A percentile compares a stretch with the other conserved stretches of the same genome.
These are phyloP conservation scores for Zaprionus camerounensis DNA, from an alignment of 1,140 invertebrate species.

Conservation along the genomic window DNA sequence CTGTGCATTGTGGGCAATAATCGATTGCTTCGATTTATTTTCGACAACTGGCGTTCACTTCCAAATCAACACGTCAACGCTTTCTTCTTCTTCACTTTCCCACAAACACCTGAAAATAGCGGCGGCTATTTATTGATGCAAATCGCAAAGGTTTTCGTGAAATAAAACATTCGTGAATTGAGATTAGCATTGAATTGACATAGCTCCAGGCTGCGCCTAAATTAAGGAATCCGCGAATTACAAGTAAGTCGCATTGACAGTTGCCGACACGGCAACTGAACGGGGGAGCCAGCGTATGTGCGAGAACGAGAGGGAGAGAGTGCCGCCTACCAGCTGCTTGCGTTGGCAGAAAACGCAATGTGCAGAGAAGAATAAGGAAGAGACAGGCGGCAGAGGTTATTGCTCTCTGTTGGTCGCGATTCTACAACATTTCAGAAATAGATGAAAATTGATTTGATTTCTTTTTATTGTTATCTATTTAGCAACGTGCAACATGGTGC, in stretches of 20 bases:
- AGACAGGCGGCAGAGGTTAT: conserved; percentile 46
- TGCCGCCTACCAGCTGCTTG: conserved; percentile 60
- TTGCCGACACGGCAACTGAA: neutral
- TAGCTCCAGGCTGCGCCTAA: conserved; percentile 4
- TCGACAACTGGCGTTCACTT: conserved; percentile 39
- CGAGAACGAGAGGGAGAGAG: neutral
- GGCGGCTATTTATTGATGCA: conserved; percentile 43
- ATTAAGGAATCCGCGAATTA: conserved; percentile 2
- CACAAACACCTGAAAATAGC: conserved; percentile 48
- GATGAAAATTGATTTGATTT: neutral
- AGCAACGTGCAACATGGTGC: conserved; percentile 23
- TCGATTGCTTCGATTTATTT: conserved; percentile 18
- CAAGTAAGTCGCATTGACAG: conserved; percentile 25
- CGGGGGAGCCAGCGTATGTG: neutral
- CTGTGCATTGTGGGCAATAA: neutral
- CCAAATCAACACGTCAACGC: conserved; percentile 76
- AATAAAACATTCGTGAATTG: conserved; percentile 35
- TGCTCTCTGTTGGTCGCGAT: conserved; percentile 10
- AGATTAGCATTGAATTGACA: neutral
- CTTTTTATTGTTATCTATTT: neutral
- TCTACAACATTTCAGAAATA: neutral
- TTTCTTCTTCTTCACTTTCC: conserved; percentile 57
- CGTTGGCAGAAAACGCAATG: conserved; percentile 66
- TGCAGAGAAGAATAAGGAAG: conserved; percentile 30
- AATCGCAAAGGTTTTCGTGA: conserved; percentile 28